Evolutionary conservation across 2,888 invertebrate species (phyloP), one percentile per base, ranked within the genome.

Genomic region (Philereme transversata): DNA sequence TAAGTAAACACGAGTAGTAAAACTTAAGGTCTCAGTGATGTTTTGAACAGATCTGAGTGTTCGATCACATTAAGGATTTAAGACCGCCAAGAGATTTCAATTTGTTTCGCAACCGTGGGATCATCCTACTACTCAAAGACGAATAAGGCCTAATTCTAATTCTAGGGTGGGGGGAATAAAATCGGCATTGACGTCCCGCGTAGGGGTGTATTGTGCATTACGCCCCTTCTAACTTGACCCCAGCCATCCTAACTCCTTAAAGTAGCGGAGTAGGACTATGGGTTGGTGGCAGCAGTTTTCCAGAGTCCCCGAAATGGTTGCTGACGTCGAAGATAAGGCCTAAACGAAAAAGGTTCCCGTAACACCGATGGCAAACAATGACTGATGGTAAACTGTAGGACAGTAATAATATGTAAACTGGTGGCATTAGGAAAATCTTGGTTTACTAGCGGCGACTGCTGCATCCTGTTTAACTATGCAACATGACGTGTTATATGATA

Each of bases 31-130:
- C 47, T 57, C 47, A 47, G 33, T 7, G 45, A 51, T 48, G 52
- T 52, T 43, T 47, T 35, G 36, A 51, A 52, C 57, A 58, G 22
- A 53, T 49, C 36, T 38, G 10, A 45, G 8, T 38, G 57, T 47
- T 60, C 54, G 5, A 62, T 67, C 36, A 59, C 53, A 65, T 57
- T 51, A 54, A 57, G 52, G 36, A 36, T 57, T 53, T 44, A 51
- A 38, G 43, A 49, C 44, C 52, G 33, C 48, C 41, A 59, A 57
- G 51, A 49, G 56, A 64, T 58, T 60, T 52, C 4, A 60, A 57
- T 62, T 59, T 66, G 58, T 65, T 65, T 62, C 33, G 58, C 11
- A 8, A 57, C 61, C 59, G 54, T 65, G 62, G 60, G 36, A 36
- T 49, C 35, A 57, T 53, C 38, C 10, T 60, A 57, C 44, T 44